Base-by-base conservation (phyloP, 2,888 invertebrate genomes). In the Hofmannophila pseudospretella region DNA sequence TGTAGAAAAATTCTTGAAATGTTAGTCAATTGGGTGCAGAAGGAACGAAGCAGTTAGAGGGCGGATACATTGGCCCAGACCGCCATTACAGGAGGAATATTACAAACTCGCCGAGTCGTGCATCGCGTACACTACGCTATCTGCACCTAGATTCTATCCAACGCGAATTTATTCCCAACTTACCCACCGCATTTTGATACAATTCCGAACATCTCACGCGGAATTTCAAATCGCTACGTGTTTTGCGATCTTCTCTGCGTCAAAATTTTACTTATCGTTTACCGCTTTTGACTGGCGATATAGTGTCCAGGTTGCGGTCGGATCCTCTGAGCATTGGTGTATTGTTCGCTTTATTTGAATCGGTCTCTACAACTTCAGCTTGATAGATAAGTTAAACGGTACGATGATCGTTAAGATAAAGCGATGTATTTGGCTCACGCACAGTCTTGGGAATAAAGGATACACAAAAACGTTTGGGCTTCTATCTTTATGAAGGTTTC, bases 151-250 rank as follows among this genome's bases (percentile, higher is more conserved):
- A 44, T 42, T 49, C 43, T 40, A 40, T 44, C 42, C 39, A 43
- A 36, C 39, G 42, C 36, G 41, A 47, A 46, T 42, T 41, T 51
- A 49, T 53, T 51, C 50, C 35, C 38, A 41, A 38, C 41, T 38
- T 22, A 35, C 7, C 44, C 40, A 27, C 52, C 39, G 39, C 47
- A 46, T 49, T 55, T 49, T 53, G 52, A 47, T 57, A 53, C 54
- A 51, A 56, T 54, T 48, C 49, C 39, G 36, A 38, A 42, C 37
- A 38, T 36, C 42, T 34, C 45, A 39, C 34, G 36, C 29, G 39
- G 44, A 44, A 44, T 42, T 39, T 36, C 32, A 36, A 38, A 41
- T 16, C 23, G 23, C 3, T n/a, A 41, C 41, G 41, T 39, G 35
- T 38, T 44, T 25, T 20, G 5, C 10, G 22, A 22, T 10, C 13